A percentile compares a stretch with the other conserved stretches of the same genome.
Conservation (phyloP, 2,888 invertebrate genomes). For the Drosophila kuntzei region DNA sequence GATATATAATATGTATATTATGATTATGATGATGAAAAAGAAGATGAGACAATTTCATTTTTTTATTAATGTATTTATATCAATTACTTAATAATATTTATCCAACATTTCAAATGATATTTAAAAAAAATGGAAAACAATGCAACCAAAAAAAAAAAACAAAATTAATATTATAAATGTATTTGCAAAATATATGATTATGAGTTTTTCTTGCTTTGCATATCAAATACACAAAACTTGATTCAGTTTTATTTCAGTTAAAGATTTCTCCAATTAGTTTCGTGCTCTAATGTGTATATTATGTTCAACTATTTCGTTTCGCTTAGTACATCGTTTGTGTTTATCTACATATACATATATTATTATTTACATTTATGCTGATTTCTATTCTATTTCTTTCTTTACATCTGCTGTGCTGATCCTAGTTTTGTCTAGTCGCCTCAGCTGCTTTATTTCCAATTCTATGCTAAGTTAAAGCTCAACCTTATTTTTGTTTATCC, state of each 20-base stretch:
- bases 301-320: conserved; percentile 14
- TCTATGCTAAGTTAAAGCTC: not conserved
- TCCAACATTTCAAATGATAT: conserved; percentile 80
- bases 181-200: conserved; percentile 83
- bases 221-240: conserved; percentile 65
- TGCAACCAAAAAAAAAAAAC: conserved; percentile 47
- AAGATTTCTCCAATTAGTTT: conserved; percentile 23
- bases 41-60: conserved; percentile 70
- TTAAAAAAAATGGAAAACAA: conserved; percentile 58
- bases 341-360: conserved; percentile 7
- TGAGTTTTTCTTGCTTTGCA: conserved; percentile 82
- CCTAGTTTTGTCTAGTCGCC: conserved; percentile 46
- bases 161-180: conserved; percentile 84
- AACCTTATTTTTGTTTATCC: not conserved
- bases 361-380: conserved; percentile 2
- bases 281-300: conserved; percentile 2
- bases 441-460: conserved; percentile 21
- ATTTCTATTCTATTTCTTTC: not conserved
- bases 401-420: conserved; percentile 16
- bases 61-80: conserved; percentile 81
- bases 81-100: conserved; percentile 79
- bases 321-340: not conserved
- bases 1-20: conserved; percentile 44
- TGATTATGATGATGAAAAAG: conserved; percentile 38
- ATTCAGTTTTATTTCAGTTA: conserved; percentile 51